Evolutionary conservation across 92 coral and sea anemone genomes (phyloP).

Genomic region (Porites rus): DNA sequence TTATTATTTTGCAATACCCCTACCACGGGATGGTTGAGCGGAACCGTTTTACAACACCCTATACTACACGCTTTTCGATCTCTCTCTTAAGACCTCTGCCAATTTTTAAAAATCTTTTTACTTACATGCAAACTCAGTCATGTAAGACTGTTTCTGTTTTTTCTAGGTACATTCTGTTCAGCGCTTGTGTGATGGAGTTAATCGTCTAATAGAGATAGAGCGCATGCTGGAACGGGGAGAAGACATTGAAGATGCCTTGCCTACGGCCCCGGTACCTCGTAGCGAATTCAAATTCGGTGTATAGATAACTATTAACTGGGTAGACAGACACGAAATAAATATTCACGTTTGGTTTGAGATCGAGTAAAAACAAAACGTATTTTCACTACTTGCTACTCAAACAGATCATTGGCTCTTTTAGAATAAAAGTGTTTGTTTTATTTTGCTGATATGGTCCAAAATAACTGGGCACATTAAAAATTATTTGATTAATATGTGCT

Average conservation of each 20-base stretch:
- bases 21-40: too few relatives aligned
- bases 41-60: too few relatives aligned
- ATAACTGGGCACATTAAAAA: too few relatives aligned
- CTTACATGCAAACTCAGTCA: background rate
- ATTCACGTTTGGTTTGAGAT: background rate
- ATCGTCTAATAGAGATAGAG: constrained; percentile 65
- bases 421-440: too few relatives aligned
- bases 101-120: too few relatives aligned
- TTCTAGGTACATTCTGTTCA: constrained; percentile 75
- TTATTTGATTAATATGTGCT: too few relatives aligned
- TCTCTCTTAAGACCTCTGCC: too few relatives aligned
- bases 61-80: too few relatives aligned
- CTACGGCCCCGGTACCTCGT: constrained; percentile 18
- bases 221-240: constrained; percentile 74
- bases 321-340: background rate
- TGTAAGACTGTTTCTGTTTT: background rate
- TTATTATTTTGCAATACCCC: too few relatives aligned
- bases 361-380: background rate
- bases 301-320: constrained; percentile 3
- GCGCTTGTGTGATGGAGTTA: constrained; percentile 68
- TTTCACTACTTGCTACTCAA: too few relatives aligned
- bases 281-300: constrained; percentile 7
- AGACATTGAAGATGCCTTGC: constrained; percentile 60
- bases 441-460: too few relatives aligned
- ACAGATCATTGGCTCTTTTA: background rate